Conservation (phyloP, 2,888 invertebrate genomes). For the Papilio elwesi region DNA sequence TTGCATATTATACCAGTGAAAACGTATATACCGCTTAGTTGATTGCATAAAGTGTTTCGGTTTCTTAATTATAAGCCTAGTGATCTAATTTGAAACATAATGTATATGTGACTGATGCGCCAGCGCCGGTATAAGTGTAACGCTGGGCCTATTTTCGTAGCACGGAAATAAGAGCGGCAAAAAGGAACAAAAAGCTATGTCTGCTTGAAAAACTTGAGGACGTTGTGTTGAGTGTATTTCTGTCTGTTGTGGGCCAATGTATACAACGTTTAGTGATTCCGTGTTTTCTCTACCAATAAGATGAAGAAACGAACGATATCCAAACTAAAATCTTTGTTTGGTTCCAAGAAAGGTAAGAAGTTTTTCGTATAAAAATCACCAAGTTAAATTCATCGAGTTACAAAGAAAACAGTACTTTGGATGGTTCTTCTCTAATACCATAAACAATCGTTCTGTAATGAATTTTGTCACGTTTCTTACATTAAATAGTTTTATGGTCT, state of each 20-base stretch:
- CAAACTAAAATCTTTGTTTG: constrained; percentile 76
- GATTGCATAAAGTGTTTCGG: constrained; percentile 45
- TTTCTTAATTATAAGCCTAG: constrained; percentile 48
- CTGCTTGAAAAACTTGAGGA: constrained; percentile 81
- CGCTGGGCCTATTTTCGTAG: constrained; percentile 82
- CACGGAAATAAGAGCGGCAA: constrained; percentile 84
- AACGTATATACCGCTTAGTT: constrained; percentile 17
- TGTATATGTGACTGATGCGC: constrained; percentile 74
- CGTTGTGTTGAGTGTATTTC: constrained; percentile 78
- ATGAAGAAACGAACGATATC: constrained; percentile 81
- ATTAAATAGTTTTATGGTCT: constrained; percentile 40
- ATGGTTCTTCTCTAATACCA: background rate
- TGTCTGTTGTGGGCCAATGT: constrained; percentile 74
- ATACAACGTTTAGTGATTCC: constrained; percentile 62
- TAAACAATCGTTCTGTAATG: constrained; percentile 46
- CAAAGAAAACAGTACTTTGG: constrained; percentile 2
- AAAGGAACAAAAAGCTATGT: constrained; percentile 80
- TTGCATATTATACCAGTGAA: constrained; percentile 33
- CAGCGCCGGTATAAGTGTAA: constrained; percentile 79
- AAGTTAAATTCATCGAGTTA: constrained; percentile 4
- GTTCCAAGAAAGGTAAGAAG: constrained; percentile 74
- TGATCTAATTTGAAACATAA: constrained; percentile 50
- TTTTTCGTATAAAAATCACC: constrained; percentile 4
- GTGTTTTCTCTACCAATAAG: constrained; percentile 57
- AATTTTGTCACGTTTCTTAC: constrained; percentile 47